A percentile compares a stretch with the other conserved stretches of the same genome.
phyloP scores from a whole-genome alignment of 2,888 invertebrate species.

The Steromphala cineraria region DNA sequence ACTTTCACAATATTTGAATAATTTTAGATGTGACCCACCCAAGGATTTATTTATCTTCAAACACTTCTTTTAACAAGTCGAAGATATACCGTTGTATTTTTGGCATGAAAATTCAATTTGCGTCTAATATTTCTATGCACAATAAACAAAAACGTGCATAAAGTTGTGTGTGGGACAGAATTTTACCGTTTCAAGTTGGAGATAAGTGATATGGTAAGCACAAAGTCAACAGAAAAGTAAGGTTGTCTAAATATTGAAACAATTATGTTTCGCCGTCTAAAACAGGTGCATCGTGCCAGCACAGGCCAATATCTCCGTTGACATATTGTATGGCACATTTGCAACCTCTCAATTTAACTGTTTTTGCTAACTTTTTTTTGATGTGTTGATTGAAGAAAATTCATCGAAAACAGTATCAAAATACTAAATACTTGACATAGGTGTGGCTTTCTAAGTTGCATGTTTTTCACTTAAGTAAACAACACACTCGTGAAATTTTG shows the following conservation, averaged over 20 bases:
- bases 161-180: too few relatives aligned
- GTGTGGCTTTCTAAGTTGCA: not conserved
- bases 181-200: not conserved
- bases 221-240: constrained; percentile 6
- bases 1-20: too few relatives aligned
- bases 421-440: not conserved
- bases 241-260: constrained; percentile 16
- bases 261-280: not conserved
- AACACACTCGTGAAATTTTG: not conserved
- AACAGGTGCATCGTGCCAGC: not conserved
- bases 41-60: too few relatives aligned
- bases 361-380: not conserved
- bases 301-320: not conserved
- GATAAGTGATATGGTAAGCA: not conserved
- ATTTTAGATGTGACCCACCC: too few relatives aligned
- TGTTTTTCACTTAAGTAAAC: not conserved
- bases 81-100: too few relatives aligned
- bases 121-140: too few relatives aligned
- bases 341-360: not conserved
- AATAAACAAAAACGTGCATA: too few relatives aligned
- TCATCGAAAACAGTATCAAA: constrained; percentile 8
- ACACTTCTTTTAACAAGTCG: too few relatives aligned
- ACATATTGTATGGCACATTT: constrained; percentile 6
- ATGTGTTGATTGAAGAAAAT: not conserved
- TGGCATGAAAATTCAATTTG: too few relatives aligned